Percentiles rank a stretch among this genome's conserved stretches.
Evolutionary conservation across 2,113 vertebrate genomes (phyloP).

Genomic region (Blennius ocellaris): DNA sequence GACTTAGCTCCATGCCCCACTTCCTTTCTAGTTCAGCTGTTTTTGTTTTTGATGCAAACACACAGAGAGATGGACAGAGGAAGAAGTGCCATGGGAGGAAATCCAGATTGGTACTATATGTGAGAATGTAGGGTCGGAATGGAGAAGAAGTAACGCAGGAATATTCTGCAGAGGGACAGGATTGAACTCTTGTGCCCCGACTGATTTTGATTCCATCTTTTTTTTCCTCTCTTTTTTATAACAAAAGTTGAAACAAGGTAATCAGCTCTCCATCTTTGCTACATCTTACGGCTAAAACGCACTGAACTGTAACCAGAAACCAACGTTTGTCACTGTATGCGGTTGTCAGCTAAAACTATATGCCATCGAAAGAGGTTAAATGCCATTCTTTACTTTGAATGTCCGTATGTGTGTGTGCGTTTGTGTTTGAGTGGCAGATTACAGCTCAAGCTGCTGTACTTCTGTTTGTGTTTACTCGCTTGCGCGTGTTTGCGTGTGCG

Average conservation of each 20-base stretch:
- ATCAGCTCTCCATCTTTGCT: constrained; percentile 10
- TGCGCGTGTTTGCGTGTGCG: constrained; percentile 4
- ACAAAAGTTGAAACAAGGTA: background rate
- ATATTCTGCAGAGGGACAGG: constrained; percentile 1
- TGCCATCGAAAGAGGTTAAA: constrained; percentile 2
- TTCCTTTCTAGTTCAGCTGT: constrained; percentile 71
- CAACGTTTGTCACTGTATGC: constrained; percentile 14
- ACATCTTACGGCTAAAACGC: constrained; percentile 15
- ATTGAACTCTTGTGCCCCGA: background rate
- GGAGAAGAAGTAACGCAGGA: background rate
- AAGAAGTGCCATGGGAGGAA: constrained; percentile 5
- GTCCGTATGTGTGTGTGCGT: constrained; percentile 11
- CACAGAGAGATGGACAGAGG: constrained; percentile 50
- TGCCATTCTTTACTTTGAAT: constrained; percentile 13
- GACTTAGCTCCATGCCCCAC: constrained; percentile 68
- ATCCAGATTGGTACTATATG: constrained; percentile 17
- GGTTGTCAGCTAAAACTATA: constrained; percentile 28
- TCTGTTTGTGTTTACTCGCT: constrained; percentile 36
- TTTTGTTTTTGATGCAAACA: constrained; percentile 58
- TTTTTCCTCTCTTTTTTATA: constrained; percentile 6
- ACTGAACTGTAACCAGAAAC: constrained; percentile 15
- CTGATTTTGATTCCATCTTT: constrained; percentile 2
- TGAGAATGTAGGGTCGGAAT: constrained; percentile 23
- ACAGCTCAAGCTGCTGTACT: constrained; percentile 7
- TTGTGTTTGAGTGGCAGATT: constrained; percentile 24